A percentile compares a stretch with the other conserved stretches of the same genome.
Evolutionary conservation across 2,113 vertebrate genomes (phyloP).

Genomic region (Mesitornis unicolor): DNA sequence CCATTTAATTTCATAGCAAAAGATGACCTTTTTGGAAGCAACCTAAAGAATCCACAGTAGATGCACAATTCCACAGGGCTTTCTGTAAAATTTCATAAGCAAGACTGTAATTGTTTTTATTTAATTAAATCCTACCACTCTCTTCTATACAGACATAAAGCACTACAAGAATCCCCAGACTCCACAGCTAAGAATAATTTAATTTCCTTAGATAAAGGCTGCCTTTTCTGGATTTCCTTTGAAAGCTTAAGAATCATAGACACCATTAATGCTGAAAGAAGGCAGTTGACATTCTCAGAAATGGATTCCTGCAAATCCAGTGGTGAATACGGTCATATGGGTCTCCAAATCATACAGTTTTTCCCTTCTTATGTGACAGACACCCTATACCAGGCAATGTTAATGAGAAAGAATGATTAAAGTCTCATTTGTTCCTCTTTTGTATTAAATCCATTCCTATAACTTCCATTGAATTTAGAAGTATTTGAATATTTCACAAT

Average conservation of each 20-base stretch:
- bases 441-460: background rate
- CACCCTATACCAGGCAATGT: background rate
- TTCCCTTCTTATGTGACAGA: background rate
- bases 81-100: background rate
- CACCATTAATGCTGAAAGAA: background rate
- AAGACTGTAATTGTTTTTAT: background rate
- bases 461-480: background rate
- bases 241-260: background rate
- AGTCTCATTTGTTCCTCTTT: background rate
- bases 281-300: background rate
- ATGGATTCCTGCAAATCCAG: background rate
- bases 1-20: background rate
- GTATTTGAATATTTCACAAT: background rate
- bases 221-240: background rate
- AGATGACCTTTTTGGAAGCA: background rate
- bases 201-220: background rate
- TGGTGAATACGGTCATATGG: rapidly evolving
- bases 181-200: background rate
- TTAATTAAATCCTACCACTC: background rate
- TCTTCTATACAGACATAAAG: background rate
- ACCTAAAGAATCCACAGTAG: background rate
- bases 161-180: background rate
- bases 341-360: background rate
- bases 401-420: background rate
- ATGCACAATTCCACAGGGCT: background rate